Evolutionary conservation across 2,113 vertebrate species (phyloP).

Genomic region (Eudyptes chrysolophus): DNA sequence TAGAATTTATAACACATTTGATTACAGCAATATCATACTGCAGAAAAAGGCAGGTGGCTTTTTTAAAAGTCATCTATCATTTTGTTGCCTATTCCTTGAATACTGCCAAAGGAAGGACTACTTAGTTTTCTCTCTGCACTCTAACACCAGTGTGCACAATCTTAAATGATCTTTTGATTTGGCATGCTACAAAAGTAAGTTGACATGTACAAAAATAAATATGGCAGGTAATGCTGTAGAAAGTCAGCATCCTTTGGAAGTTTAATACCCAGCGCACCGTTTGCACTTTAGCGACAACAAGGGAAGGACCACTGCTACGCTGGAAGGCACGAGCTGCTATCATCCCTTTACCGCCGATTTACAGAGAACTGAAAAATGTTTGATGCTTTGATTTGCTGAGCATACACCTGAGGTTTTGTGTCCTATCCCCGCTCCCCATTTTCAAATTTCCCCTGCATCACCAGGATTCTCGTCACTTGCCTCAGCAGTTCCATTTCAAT

Average conservation of each 20-base stretch:
- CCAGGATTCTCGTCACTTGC: background rate
- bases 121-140: background rate
- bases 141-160: background rate
- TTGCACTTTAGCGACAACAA: background rate
- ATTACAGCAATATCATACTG: background rate
- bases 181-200: background rate
- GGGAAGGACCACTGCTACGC: background rate
- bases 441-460: background rate
- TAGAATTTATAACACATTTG: background rate
- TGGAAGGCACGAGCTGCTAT: background rate
- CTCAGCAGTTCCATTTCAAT: background rate
- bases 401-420: background rate
- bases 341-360: background rate
- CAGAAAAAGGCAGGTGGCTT: background rate
- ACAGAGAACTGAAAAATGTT: background rate
- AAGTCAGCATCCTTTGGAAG: background rate
- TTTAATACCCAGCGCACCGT: background rate
- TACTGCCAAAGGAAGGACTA: background rate
- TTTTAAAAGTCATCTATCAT: background rate
- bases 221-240: background rate
- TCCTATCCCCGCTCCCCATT: background rate
- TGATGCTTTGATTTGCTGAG: background rate
- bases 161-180: background rate
- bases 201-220: background rate
- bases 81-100: background rate